Base-by-base conservation (phyloP, 2,797 vertebrate genomes). In the Acridotheres tristis region DNA sequence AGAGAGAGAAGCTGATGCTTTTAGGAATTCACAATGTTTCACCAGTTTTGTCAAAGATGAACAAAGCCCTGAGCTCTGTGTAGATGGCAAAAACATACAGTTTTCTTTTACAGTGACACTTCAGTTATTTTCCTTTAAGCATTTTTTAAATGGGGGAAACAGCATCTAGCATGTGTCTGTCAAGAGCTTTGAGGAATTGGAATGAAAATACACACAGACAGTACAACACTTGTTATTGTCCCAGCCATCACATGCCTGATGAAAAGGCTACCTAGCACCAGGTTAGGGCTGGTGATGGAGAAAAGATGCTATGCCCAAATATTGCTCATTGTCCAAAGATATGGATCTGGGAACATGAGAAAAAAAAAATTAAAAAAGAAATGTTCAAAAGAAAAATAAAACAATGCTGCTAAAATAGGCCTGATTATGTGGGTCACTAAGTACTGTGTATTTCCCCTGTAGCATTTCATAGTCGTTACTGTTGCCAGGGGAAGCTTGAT, bases 401-500 rank as follows among this genome's bases (percentile, higher is more conserved):
- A 98, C 97, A 98, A 97, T 97, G 88, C 92, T 91, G 65, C 97
- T 93, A 90, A 98, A 98, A 97, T 96, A 95, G 96, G 96, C 95
- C 96, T 79, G 93, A 98, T 98, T 97, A 96, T 96, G 95, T 98
- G 97, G 98, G 97, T 98, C 98, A 98, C 94, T 94, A 97, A 97
- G 71, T 97, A 79, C 96, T 97, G 94, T 97, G 97, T 97, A 89
- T 96, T 97, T 97, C 94, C 96, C 97, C 97, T 97, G 97, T 97
- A 98, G 97, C 96, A 94, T 97, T 97, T 97, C 96, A 97, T 97
- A 97, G 85, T 95, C 72, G 96, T 96, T 96, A 97, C 98, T 97
- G 98, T 98, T 98, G 98, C 98, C 97, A 97, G 94, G 97, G 97
- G 94, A 98, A 94, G 95, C 96, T 96, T 96, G 96, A 98, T 97